Evolutionary conservation across 2,888 invertebrate genomes (phyloP).

Genomic region (Conomelus anceps): DNA sequence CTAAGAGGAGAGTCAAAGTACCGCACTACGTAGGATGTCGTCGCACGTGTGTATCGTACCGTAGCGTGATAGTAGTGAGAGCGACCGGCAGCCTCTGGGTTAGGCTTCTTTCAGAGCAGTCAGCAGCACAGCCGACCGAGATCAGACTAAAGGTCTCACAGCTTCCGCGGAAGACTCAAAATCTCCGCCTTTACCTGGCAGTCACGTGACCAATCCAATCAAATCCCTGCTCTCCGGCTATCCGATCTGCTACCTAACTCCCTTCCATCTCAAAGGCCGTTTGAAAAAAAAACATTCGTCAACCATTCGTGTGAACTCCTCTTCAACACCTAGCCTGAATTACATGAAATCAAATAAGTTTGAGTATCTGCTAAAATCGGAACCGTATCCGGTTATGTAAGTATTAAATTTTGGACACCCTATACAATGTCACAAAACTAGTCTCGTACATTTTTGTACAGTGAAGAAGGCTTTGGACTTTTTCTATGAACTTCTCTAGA

Average conservation of each 20-base stretch:
- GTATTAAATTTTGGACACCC: background rate
- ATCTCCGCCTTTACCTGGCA: conserved; percentile 1
- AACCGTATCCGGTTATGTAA: too few species aligned
- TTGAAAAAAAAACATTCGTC: background rate
- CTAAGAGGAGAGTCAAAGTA: background rate
- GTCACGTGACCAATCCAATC: background rate
- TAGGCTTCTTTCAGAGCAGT: background rate
- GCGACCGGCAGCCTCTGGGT: background rate
- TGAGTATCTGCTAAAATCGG: too few species aligned
- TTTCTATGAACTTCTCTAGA: background rate
- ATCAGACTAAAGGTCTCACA: background rate
- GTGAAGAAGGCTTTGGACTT: too few species aligned
- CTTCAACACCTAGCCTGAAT: background rate
- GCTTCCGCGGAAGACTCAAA: conserved; percentile 6
- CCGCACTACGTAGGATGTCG: too few species aligned
- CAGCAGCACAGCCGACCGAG: background rate
- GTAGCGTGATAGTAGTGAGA: too few species aligned
- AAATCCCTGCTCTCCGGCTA: background rate
- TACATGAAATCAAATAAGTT: background rate
- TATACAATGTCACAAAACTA: background rate
- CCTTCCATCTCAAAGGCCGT: background rate
- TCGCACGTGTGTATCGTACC: too few species aligned
- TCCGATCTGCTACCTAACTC: background rate
- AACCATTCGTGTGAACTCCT: background rate
- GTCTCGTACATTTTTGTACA: too few species aligned